Conservation (phyloP, 2,797 vertebrate species). For the Crypturellus tataupa region DNA sequence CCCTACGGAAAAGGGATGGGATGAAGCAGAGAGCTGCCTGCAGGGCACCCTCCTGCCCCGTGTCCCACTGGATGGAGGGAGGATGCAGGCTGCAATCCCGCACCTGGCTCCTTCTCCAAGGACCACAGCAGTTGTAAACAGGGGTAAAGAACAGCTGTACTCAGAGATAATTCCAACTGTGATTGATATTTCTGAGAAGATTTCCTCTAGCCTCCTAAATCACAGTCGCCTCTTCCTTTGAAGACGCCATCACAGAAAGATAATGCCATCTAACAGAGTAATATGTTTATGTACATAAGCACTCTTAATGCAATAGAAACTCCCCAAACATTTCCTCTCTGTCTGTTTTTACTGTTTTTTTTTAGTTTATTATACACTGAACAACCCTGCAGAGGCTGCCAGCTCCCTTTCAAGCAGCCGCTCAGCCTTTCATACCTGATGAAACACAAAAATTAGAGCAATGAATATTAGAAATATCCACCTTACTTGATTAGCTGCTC, state of each 20-base stretch:
- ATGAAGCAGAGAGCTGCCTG: neutral
- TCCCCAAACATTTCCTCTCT: neutral
- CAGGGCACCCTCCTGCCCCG: neutral
- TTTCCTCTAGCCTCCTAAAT: neutral
- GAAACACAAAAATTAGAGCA: slow-evolving; percentile 71
- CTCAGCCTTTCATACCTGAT: slow-evolving; percentile 34
- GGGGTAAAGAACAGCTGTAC: neutral
- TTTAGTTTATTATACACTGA: slow-evolving; percentile 46
- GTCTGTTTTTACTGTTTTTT: neutral
- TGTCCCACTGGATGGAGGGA: neutral
- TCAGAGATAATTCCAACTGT: slow-evolving; percentile 7
- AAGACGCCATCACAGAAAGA: neutral
- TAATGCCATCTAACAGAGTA: neutral
- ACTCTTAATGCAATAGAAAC: neutral
- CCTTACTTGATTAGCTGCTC: slow-evolving; percentile 51
- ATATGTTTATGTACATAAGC: neutral
- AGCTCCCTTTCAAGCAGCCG: slow-evolving; percentile 29
- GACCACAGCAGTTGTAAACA: neutral
- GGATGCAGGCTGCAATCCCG: neutral
- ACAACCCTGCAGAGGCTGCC: slow-evolving; percentile 6
- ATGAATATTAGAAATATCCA: slow-evolving; percentile 66
- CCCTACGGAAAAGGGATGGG: neutral
- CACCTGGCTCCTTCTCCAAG: neutral
- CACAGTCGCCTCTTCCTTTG: neutral
- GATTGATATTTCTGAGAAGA: neutral